Evolutionary conservation across 2,113 vertebrate genomes (phyloP).

Genomic region (Zapus hudsonius): DNA sequence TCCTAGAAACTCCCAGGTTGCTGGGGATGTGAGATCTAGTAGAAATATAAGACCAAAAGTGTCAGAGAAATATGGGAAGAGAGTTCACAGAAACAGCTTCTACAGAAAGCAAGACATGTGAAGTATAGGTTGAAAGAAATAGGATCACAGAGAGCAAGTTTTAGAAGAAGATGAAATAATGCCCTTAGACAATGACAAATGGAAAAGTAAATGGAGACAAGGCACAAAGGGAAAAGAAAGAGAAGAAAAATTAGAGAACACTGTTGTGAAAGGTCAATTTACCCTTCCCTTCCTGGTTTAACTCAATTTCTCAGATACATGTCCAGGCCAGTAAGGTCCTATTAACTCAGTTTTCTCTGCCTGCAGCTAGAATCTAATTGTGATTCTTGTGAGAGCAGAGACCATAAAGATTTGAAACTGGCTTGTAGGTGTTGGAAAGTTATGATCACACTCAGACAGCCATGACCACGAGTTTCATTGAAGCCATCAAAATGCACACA

Average conservation of each 20-base stretch:
- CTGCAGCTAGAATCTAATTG: constrained; percentile 68
- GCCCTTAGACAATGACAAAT: constrained; percentile 65
- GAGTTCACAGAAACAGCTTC: constrained; percentile 56
- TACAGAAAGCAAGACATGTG: constrained; percentile 61
- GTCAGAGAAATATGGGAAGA: constrained; percentile 56
- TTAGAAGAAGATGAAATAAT: constrained; percentile 72
- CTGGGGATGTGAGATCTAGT: not conserved
- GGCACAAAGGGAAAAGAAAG: constrained; percentile 43
- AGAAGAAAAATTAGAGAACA: constrained; percentile 69
- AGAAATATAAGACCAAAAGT: constrained; percentile 43
- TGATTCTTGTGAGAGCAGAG: constrained; percentile 14
- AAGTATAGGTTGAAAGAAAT: constrained; percentile 62
- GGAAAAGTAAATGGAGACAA: constrained; percentile 62
- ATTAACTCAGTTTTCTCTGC: constrained; percentile 76
- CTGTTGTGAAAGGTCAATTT: constrained; percentile 71
- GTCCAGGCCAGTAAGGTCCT: constrained; percentile 69
- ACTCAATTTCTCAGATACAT: constrained; percentile 75
- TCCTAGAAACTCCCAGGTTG: constrained; percentile 27
- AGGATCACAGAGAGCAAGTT: constrained; percentile 60
- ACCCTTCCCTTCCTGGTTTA: constrained; percentile 77
- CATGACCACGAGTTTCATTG: not conserved
- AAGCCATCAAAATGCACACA: not conserved
- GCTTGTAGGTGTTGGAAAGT: not conserved
- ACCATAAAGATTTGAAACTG: not conserved
- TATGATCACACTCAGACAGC: not conserved